These are phyloP conservation scores for Diuraphis noxia DNA, from an alignment of 1,140 invertebrate species.

Conservation along the genomic window DNA sequence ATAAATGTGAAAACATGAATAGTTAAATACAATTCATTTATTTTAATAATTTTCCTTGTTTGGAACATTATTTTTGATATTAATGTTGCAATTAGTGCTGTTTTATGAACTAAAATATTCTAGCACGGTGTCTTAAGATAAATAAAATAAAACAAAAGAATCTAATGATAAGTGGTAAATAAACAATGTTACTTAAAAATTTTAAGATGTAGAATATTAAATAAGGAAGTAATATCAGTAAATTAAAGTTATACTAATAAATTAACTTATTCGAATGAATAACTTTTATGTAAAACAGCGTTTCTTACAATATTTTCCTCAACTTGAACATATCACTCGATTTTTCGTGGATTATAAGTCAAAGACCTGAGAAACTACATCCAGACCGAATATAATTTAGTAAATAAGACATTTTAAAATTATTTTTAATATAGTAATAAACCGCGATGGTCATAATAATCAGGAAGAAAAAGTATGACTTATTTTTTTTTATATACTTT, in stretches of 20 bases:
- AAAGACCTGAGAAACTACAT: neutral
- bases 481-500: neutral
- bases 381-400: neutral
- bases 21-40: neutral
- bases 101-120: neutral
- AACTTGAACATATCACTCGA: neutral
- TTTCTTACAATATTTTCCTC: neutral
- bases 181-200: neutral
- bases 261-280: neutral
- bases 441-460: neutral
- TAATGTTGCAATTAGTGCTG: neutral
- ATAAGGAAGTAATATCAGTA: neutral
- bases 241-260: slow-evolving; percentile 2
- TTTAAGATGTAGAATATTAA: neutral
- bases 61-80: neutral
- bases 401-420: neutral
- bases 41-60: neutral
- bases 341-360: neutral
- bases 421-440: neutral
- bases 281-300: neutral
- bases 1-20: neutral
- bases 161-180: neutral
- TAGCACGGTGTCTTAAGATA: neutral
- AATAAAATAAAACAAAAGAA: neutral
- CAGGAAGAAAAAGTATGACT: neutral